Conservation (phyloP, 2,797 vertebrate genomes). For the Loris lydekkerianus region DNA sequence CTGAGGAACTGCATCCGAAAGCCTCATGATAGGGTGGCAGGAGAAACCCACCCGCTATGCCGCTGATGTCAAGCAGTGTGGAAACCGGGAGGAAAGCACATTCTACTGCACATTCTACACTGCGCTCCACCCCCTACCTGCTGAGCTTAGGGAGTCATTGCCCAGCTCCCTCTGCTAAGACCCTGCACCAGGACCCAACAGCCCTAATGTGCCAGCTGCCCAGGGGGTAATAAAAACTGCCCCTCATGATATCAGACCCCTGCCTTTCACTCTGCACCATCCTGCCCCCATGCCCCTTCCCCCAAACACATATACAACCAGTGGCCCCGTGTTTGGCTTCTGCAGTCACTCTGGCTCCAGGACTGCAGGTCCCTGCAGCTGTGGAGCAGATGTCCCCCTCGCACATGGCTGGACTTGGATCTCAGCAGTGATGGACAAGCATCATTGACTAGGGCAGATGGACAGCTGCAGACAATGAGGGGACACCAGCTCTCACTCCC, state of each 20-base stretch:
- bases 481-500: not conserved
- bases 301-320: not conserved
- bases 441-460: constrained; percentile 53
- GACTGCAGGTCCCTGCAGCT: constrained; percentile 42
- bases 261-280: not conserved
- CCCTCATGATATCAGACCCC: not conserved
- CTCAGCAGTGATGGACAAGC: constrained; percentile 73
- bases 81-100: not conserved
- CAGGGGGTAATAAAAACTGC: not conserved
- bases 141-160: not conserved
- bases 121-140: not conserved
- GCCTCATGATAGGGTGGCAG: not conserved
- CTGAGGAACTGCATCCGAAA: not conserved
- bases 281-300: not conserved
- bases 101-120: too few relatives aligned
- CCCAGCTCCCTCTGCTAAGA: not conserved
- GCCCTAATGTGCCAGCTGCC: not conserved
- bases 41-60: not conserved
- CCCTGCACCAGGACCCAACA: not conserved
- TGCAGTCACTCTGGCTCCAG: constrained; percentile 18
- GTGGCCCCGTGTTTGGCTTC: accelerated
- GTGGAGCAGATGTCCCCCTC: constrained; percentile 63
- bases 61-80: accelerated
- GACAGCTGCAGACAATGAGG: constrained; percentile 34
- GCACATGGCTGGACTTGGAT: constrained; percentile 78